Conservation (phyloP, 2,113 vertebrate genomes). For the Gymnorhina tibicen region DNA sequence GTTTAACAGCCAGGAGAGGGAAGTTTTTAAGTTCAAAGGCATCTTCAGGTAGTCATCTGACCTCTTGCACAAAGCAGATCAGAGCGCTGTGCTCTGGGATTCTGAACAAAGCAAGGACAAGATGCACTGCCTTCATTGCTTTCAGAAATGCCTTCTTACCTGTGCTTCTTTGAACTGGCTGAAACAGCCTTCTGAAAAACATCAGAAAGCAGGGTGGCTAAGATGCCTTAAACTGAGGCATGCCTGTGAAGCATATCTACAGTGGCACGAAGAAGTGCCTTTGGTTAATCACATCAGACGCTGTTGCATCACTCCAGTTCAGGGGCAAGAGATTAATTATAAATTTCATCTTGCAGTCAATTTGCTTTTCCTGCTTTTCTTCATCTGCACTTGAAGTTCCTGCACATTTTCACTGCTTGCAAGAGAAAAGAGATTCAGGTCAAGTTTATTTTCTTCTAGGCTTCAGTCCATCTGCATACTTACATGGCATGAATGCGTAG, state of each 20-base stretch:
- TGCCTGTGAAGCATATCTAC: rapidly evolving
- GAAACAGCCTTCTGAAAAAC: neutral
- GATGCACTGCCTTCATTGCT: neutral
- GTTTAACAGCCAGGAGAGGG: neutral
- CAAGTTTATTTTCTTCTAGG: neutral
- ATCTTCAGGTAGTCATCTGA: neutral
- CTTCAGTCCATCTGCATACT: neutral
- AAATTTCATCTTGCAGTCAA: neutral
- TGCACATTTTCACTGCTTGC: neutral
- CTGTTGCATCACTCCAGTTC: neutral
- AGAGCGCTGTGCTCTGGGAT: neutral
- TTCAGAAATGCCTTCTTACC: neutral
- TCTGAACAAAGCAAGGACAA: neutral
- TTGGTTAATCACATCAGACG: neutral
- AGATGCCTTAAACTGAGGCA: neutral
- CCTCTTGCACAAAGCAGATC: neutral
- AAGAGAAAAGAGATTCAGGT: neutral
- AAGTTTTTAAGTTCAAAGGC: neutral
- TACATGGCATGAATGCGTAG: neutral
- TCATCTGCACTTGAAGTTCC: neutral
- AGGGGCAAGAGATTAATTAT: neutral
- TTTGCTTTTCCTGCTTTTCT: neutral
- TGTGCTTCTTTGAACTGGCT: neutral
- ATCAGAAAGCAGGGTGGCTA: neutral
- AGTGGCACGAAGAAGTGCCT: neutral